Conservation (phyloP, 2,113 vertebrate species). For the Centropus bengalensis region DNA sequence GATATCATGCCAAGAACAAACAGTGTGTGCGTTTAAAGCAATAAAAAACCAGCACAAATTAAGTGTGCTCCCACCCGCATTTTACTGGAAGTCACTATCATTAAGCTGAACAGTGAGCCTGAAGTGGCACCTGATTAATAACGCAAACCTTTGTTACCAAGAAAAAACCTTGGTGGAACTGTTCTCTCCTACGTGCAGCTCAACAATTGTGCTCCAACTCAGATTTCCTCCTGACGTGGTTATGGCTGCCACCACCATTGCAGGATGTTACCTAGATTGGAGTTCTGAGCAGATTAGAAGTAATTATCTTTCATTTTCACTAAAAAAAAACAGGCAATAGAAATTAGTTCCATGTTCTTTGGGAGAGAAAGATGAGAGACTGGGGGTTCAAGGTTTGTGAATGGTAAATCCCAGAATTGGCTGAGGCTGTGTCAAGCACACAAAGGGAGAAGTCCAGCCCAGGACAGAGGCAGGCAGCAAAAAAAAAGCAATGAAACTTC, state of each 20-base stretch:
- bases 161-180: neutral
- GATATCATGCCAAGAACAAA: constrained; percentile 55
- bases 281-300: neutral
- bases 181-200: neutral
- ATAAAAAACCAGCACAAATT: neutral
- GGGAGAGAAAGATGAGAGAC: neutral
- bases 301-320: neutral
- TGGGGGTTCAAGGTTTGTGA: neutral
- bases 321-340: neutral
- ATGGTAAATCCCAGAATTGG: neutral
- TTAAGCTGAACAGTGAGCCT: neutral
- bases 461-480: neutral
- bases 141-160: neutral
- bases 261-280: neutral
- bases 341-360: neutral
- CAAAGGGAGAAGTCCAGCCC: neutral
- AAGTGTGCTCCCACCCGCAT: constrained; percentile 4
- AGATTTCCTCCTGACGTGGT: neutral
- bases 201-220: neutral
- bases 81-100: constrained; percentile 52
- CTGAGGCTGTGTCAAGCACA: neutral
- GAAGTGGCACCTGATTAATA: constrained; percentile 24
- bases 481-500: neutral
- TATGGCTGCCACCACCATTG: neutral
- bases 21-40: constrained; percentile 5